Percentiles rank a stretch among this genome's conserved stretches.
Evolutionary conservation across 2,888 invertebrate genomes (phyloP).

Genomic region (Halictus ligatus): DNA sequence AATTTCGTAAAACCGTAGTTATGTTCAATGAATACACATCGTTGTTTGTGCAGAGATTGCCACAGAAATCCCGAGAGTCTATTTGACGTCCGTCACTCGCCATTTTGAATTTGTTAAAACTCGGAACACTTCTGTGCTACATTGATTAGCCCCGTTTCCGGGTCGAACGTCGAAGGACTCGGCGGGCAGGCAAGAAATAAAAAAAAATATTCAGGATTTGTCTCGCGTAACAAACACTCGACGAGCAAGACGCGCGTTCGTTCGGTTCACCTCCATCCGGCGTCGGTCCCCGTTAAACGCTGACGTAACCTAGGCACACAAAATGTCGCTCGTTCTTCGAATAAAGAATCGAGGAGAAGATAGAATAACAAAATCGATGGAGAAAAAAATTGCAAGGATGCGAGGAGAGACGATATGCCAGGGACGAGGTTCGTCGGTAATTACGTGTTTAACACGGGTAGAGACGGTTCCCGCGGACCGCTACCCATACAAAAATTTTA

Average conservation of each 20-base stretch:
- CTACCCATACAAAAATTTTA: constrained; percentile 59
- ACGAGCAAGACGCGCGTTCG: background rate
- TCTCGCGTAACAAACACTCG: constrained; percentile 2
- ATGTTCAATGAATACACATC: background rate
- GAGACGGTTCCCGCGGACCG: constrained; percentile 49
- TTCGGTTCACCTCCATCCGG: background rate
- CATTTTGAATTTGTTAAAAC: constrained; percentile 3
- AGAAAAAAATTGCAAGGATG: background rate
- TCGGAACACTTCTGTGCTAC: background rate
- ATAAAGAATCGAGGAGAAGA: background rate
- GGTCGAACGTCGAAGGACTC: background rate
- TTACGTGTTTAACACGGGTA: constrained; percentile 58
- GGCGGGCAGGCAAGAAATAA: background rate
- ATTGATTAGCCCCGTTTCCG: background rate
- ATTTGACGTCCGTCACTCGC: background rate
- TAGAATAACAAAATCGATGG: background rate
- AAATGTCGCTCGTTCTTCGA: constrained; percentile 16
- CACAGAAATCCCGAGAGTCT: background rate
- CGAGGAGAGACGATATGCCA: background rate
- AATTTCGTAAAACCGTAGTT: background rate
- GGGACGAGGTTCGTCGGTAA: constrained; percentile 38
- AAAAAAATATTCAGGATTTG: background rate
- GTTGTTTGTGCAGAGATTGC: background rate
- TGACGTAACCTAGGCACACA: background rate
- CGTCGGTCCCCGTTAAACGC: background rate